These are phyloP conservation scores for Dermatemys mawii DNA, from an alignment of 2,113 vertebrate species.

Conservation along the genomic window DNA sequence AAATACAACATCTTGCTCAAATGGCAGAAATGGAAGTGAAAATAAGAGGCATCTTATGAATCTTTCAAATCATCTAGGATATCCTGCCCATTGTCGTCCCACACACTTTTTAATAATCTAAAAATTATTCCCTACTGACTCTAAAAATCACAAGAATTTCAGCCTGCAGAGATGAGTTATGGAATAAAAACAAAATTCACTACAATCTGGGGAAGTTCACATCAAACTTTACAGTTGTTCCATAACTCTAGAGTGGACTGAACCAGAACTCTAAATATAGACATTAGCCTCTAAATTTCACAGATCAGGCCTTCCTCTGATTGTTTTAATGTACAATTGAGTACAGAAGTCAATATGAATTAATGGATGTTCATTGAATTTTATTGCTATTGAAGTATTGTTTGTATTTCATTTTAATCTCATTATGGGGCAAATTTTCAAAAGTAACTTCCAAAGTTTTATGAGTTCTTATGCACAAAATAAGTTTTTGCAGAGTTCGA, in stretches of 20 bases:
- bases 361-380: background rate
- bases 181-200: background rate
- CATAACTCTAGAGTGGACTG: background rate
- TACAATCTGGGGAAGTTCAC: background rate
- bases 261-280: background rate
- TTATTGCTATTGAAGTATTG: accelerated
- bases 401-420: background rate
- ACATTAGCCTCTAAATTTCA: background rate
- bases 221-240: background rate
- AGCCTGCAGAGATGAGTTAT: background rate
- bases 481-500: background rate
- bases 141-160: background rate
- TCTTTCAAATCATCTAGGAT: background rate
- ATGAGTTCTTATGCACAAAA: background rate
- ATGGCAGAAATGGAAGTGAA: background rate
- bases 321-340: background rate
- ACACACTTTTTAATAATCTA: background rate
- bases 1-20: constrained; percentile 13
- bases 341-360: background rate
- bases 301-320: background rate
- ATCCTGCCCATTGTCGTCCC: background rate
- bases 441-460: background rate
- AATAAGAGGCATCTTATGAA: background rate
- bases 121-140: background rate
- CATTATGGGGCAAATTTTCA: background rate